A percentile compares a stretch with the other conserved stretches of the same genome.
phyloP scores from a whole-genome alignment of 2,888 invertebrate species.

The Harmothoe impar region DNA sequence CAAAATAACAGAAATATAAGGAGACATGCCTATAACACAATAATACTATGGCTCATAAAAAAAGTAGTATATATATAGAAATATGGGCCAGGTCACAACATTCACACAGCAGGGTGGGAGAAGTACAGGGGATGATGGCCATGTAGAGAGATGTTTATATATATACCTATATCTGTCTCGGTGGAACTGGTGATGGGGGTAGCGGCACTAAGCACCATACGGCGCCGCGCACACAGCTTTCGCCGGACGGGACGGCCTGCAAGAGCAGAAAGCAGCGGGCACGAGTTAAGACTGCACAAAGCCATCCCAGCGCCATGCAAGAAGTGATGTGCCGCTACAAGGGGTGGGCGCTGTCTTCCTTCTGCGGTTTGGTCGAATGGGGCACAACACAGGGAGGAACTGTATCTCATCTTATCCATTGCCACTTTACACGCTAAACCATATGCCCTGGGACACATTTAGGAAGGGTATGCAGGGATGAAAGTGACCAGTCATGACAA shows the following conservation, averaged over 20 bases:
- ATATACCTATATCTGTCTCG: constrained; percentile 60
- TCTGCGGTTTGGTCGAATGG: too few species aligned
- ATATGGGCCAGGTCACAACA: background rate
- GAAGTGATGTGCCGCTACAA: constrained; percentile 9
- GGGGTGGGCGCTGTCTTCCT: background rate
- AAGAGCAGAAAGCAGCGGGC: constrained; percentile 53
- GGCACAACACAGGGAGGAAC: too few species aligned
- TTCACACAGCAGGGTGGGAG: background rate
- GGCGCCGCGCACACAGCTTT: constrained; percentile 60
- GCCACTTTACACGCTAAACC: too few species aligned
- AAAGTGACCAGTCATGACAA: too few species aligned
- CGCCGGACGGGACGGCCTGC: constrained; percentile 53
- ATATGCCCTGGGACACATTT: too few species aligned
- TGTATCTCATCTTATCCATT: too few species aligned
- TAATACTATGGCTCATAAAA: background rate
- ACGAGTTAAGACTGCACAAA: constrained; percentile 53
- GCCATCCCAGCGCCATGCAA: constrained; percentile 39
- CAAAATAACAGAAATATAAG: background rate
- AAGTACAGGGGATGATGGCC: background rate
- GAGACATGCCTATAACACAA: background rate
- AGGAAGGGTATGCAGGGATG: too few species aligned
- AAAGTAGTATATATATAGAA: too few species aligned
- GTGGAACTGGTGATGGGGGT: constrained; percentile 58
- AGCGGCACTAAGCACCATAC: constrained; percentile 57
- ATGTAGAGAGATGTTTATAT: constrained; percentile 32